These are phyloP conservation scores for Eutolmus rufibarbis DNA, from an alignment of 2,888 invertebrate genomes.

Conservation along the genomic window DNA sequence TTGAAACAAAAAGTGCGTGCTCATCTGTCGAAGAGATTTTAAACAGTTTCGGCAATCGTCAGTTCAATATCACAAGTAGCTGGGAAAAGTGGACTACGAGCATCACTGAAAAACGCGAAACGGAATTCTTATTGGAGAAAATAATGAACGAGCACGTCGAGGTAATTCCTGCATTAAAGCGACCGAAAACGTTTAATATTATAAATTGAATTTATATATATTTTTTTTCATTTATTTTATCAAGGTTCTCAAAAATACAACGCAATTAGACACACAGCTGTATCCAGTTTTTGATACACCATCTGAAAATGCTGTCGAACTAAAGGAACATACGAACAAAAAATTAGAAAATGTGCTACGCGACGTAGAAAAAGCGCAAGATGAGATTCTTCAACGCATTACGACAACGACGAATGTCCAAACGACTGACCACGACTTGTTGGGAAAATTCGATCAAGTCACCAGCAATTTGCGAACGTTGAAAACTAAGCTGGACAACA, in stretches of 20 bases:
- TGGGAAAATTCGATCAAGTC: constrained; percentile 68
- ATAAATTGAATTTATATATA: neutral
- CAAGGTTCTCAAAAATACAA: constrained; percentile 65
- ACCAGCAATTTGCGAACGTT: constrained; percentile 72
- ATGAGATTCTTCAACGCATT: constrained; percentile 73
- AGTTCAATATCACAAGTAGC: constrained; percentile 71
- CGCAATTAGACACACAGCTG: constrained; percentile 74
- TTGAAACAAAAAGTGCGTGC: constrained; percentile 72
- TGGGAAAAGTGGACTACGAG: constrained; percentile 77
- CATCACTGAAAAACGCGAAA: constrained; percentile 68
- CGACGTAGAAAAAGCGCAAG: constrained; percentile 70
- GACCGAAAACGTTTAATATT: neutral
- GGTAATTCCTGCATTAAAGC: constrained; percentile 63
- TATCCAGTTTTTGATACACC: constrained; percentile 77
- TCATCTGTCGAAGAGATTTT: constrained; percentile 73
- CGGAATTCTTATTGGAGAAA: constrained; percentile 64
- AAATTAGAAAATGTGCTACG: constrained; percentile 67
- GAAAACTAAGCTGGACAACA: constrained; percentile 71
- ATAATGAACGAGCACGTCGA: constrained; percentile 72
- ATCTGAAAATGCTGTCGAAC: constrained; percentile 67
- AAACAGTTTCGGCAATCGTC: constrained; percentile 71
- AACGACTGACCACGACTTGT: constrained; percentile 66
- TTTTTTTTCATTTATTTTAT: constrained; percentile 10
- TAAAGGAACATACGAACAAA: constrained; percentile 67
- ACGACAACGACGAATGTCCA: constrained; percentile 72